These are phyloP conservation scores for Drosophila emarginata DNA, from an alignment of 2,888 invertebrate species.

Conservation along the genomic window DNA sequence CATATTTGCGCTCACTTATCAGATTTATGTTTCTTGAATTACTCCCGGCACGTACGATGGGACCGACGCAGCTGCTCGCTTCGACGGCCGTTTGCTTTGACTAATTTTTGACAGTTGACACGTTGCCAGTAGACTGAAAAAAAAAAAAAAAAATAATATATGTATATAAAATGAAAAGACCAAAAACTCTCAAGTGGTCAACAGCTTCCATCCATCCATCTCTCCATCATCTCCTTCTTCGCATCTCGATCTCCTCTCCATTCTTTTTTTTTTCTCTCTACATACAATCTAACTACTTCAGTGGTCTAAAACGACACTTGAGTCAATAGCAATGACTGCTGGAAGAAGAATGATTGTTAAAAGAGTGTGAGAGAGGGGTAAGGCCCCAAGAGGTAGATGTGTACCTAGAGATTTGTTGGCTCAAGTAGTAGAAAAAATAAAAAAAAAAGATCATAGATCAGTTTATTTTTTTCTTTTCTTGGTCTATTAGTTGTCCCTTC, in stretches of 20 bases:
- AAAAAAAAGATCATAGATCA: background rate
- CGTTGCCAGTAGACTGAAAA: slow-evolving; percentile 63
- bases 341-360: slow-evolving; percentile 5
- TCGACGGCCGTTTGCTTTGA: slow-evolving; percentile 62
- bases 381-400: background rate
- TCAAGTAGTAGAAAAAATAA: background rate
- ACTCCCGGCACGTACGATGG: slow-evolving; percentile 58
- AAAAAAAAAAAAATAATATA: slow-evolving; percentile 15
- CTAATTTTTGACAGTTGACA: slow-evolving; percentile 76
- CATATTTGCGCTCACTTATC: slow-evolving; percentile 71
- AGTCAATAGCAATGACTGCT: slow-evolving; percentile 52
- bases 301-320: slow-evolving; percentile 77
- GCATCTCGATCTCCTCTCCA: background rate
- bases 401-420: background rate
- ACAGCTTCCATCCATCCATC: too few species aligned
- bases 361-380: too few species aligned
- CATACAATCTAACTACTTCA: slow-evolving; percentile 68
- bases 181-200: slow-evolving; percentile 10
- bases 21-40: slow-evolving; percentile 72
- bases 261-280: too few species aligned
- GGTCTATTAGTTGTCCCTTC: background rate
- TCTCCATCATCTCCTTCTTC: background rate
- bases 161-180: slow-evolving; percentile 7
- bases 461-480: background rate
- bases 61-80: slow-evolving; percentile 25